Percentiles rank a stretch among this genome's conserved stretches.
phyloP scores from a whole-genome alignment of 2,113 vertebrate species.

The Puntigrus tetrazona region DNA sequence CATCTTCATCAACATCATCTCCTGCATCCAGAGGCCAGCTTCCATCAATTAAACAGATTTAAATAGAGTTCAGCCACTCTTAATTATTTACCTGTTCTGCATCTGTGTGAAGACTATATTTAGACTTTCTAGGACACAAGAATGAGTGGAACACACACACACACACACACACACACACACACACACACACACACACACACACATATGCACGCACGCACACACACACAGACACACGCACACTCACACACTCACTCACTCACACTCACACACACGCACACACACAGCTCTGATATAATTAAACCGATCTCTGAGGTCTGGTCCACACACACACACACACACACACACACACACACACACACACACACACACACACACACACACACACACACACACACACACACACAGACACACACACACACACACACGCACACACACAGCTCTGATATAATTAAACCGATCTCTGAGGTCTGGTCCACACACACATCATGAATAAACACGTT shows the following conservation, averaged over 20 bases:
- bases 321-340: conserved; percentile 8
- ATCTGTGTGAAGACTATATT: not conserved
- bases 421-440: not conserved
- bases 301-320: no score
- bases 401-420: not conserved
- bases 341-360: not conserved
- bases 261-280: not conserved
- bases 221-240: no score
- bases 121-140: conserved; percentile 25
- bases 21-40: not conserved
- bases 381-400: not conserved
- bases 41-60: conserved; percentile 21
- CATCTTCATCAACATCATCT: no score
- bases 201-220: no score
- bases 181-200: no score
- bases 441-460: no score
- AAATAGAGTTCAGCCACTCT: conserved; percentile 2
- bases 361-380: not conserved
- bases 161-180: not conserved
- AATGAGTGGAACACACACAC: not conserved
- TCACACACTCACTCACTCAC: not conserved
- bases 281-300: no score
- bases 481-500: not conserved
- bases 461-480: not conserved
- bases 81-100: conserved; percentile 39